Conservation (phyloP, 2,113 vertebrate genomes). For the Bubo blakistoni region DNA sequence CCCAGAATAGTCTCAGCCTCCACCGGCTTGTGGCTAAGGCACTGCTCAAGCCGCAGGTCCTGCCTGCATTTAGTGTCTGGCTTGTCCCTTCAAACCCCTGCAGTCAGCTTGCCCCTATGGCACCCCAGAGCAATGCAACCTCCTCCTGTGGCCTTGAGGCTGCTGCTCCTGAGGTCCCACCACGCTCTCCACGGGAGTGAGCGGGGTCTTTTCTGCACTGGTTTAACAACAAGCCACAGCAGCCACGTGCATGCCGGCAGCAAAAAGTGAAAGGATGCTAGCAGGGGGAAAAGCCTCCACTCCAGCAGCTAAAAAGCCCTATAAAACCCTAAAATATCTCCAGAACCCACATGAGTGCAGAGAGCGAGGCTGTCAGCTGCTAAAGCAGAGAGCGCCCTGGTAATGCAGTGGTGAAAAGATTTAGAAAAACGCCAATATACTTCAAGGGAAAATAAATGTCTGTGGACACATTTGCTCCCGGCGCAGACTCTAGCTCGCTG, state of each 20-base stretch:
- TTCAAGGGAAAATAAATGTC: slow-evolving; percentile 21
- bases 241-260: background rate
- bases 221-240: background rate
- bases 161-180: background rate
- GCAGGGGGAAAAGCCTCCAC: background rate
- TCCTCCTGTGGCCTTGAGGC: background rate
- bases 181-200: fast-evolving
- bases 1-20: background rate
- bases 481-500: background rate
- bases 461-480: background rate
- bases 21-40: background rate
- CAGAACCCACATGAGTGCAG: background rate
- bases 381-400: background rate
- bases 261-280: slow-evolving; percentile 1
- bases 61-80: background rate
- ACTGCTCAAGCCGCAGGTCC: background rate
- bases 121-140: background rate
- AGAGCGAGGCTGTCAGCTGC: background rate
- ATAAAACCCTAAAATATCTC: slow-evolving; percentile 29
- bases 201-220: background rate
- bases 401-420: slow-evolving; percentile 2
- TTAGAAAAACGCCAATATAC: background rate
- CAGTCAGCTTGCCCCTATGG: background rate
- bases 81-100: background rate
- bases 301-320: slow-evolving; percentile 22